phyloP scores from a whole-genome alignment of 2,113 vertebrate species.

The Lutjanus erythropterus region DNA sequence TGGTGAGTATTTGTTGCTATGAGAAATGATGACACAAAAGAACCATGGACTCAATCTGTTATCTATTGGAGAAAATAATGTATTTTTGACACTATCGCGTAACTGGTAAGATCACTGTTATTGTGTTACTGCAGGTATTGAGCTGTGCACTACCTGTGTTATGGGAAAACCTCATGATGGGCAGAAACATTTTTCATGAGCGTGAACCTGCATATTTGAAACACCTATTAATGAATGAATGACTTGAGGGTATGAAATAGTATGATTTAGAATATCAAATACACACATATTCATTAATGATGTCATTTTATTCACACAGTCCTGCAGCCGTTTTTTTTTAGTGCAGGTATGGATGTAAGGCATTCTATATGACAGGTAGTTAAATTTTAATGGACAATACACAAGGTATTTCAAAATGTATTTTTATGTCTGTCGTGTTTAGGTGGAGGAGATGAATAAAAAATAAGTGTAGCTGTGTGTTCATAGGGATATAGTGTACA shows the following conservation, averaged over 20 bases:
- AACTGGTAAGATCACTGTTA: neutral
- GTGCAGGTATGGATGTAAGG: neutral
- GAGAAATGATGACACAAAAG: no score
- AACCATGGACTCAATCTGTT: no score
- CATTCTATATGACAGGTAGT: neutral
- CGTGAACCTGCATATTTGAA: neutral
- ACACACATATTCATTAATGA: constrained; percentile 25
- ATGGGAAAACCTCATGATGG: constrained; percentile 5
- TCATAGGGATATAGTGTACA: neutral
- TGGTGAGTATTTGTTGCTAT: neutral
- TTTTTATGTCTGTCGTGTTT: neutral
- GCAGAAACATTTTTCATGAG: neutral
- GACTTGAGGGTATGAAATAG: neutral
- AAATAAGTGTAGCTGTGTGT: neutral
- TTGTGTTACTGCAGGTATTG: neutral
- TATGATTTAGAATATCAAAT: constrained; percentile 29
- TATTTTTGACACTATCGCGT: neutral
- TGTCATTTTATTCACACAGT: constrained; percentile 22
- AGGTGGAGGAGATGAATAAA: neutral
- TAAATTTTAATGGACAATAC: neutral
- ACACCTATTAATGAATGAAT: constrained; percentile 23
- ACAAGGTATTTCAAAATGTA: neutral
- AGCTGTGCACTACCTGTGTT: neutral
- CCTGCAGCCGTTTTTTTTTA: neutral
- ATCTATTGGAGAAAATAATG: no score